phyloP scores from a whole-genome alignment of 1,140 invertebrate genomes.

The Ephestia elutella region DNA sequence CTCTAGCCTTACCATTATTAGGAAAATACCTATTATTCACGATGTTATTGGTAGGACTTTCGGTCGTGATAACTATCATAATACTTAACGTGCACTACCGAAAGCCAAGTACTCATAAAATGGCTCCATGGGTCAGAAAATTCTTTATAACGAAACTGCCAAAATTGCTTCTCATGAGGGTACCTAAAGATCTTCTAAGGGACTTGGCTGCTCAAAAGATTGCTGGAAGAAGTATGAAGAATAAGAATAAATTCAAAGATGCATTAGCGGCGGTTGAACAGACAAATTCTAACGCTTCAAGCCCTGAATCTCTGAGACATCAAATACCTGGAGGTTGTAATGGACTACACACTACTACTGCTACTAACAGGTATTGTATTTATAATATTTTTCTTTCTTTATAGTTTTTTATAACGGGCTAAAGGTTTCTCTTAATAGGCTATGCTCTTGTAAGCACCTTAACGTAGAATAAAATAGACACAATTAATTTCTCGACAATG shows the following conservation, averaged over 20 bases:
- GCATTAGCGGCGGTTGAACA: conserved; percentile 79
- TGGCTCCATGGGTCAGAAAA: conserved; percentile 92
- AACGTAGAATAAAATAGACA: no score
- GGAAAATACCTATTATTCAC: conserved; percentile 99
- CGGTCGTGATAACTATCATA: conserved; percentile 97
- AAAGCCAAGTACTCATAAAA: conserved; percentile 97
- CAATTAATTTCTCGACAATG: no score
- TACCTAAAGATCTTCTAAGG: conserved; percentile 85
- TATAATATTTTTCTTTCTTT: conserved; percentile 5
- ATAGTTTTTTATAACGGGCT: background rate
- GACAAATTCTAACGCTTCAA: conserved; percentile 81
- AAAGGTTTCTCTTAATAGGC: background rate
- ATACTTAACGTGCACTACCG: conserved; percentile 99
- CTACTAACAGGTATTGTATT: conserved; percentile 77
- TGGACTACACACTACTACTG: conserved; percentile 82
- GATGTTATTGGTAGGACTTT: conserved; percentile 97
- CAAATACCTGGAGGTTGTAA: conserved; percentile 82
- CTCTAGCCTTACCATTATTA: conserved; percentile 94
- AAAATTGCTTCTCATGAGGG: conserved; percentile 88
- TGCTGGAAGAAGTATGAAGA: conserved; percentile 71
- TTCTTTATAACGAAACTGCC: conserved; percentile 92
- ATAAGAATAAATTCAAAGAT: conserved; percentile 80
- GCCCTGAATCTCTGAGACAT: conserved; percentile 82
- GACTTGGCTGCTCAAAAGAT: conserved; percentile 88
- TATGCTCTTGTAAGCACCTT: no score